phyloP scores from a whole-genome alignment of 1,140 invertebrate species.

The Dendrolimus kikuchii region DNA sequence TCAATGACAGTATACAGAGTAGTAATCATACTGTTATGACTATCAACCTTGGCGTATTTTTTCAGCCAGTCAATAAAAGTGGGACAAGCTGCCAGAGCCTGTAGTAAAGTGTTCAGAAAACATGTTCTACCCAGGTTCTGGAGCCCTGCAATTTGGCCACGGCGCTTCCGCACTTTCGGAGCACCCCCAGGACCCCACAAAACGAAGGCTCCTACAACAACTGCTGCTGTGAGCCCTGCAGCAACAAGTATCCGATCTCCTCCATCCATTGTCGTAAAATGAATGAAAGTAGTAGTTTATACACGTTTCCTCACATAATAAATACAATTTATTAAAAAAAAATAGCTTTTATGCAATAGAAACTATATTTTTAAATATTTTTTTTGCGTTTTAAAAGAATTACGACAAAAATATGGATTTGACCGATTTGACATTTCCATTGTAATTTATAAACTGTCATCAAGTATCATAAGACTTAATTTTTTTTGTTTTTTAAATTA shows the following conservation, averaged over 20 bases:
- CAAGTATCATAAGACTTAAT: too few relatives aligned
- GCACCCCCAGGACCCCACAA: conserved; percentile 82
- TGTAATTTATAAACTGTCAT: too few relatives aligned
- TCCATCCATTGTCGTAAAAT: conserved; percentile 73
- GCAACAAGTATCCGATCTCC: conserved; percentile 78
- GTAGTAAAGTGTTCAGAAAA: conserved; percentile 89
- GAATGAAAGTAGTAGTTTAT: conserved; percentile 5
- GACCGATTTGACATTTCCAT: too few relatives aligned
- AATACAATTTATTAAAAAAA: conserved; percentile 6
- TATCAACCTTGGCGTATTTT: conserved; percentile 72
- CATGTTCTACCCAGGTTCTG: conserved; percentile 90
- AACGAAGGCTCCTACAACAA: conserved; percentile 84
- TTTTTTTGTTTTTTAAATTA: too few relatives aligned
- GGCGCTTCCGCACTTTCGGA: conserved; percentile 69
- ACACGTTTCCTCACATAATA: conserved; percentile 26
- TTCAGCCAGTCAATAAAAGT: conserved; percentile 87
- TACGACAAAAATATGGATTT: too few relatives aligned
- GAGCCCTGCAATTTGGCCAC: conserved; percentile 83
- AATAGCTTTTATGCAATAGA: neutral
- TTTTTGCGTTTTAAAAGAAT: conserved; percentile 9
- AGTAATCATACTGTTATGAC: conserved; percentile 75
- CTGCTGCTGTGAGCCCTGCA: conserved; percentile 81
- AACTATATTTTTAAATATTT: conserved; percentile 6
- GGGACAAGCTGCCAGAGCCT: conserved; percentile 87
- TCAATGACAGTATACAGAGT: conserved; percentile 78